phyloP scores from a whole-genome alignment of 2,797 vertebrate genomes.

The Tokudaia muenninki region DNA sequence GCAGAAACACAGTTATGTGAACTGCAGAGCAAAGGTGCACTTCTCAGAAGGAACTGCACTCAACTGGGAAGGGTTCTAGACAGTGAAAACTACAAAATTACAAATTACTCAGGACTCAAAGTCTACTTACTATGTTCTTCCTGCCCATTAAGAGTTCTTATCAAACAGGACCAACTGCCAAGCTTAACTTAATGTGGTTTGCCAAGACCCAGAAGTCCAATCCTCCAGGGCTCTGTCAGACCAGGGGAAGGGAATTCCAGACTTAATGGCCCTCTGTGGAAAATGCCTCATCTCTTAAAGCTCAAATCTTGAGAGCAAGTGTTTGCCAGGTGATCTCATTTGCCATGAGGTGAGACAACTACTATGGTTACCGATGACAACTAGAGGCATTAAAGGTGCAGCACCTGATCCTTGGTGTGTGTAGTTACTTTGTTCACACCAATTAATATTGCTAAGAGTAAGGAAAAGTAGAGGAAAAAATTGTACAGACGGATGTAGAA shows the following conservation, averaged over 20 bases:
- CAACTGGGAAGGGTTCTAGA: conserved; percentile 10
- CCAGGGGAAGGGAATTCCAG: conserved; percentile 81
- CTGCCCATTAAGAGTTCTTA: conserved; percentile 64
- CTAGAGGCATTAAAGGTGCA: not conserved
- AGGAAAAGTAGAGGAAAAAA: not conserved
- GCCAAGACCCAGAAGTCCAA: conserved; percentile 71
- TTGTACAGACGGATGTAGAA: not conserved
- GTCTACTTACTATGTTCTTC: conserved; percentile 57
- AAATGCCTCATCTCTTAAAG: conserved; percentile 73
- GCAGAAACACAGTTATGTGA: conserved; percentile 70
- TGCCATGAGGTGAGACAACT: conserved; percentile 44
- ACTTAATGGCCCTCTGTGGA: conserved; percentile 84
- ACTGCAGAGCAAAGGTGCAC: not conserved
- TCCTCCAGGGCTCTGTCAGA: conserved; percentile 72
- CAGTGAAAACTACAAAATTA: conserved; percentile 67
- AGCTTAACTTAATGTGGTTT: conserved; percentile 74
- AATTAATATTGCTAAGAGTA: not conserved
- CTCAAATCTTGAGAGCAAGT: conserved; percentile 64
- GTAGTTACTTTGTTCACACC: not conserved
- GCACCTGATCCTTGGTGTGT: not conserved
- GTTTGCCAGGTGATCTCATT: conserved; percentile 74
- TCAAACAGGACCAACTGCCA: conserved; percentile 37
- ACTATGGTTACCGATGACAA: conserved; percentile 72
- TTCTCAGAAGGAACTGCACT: conserved; percentile 21
- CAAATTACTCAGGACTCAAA: conserved; percentile 62